Base-by-base conservation (phyloP, 2,888 invertebrate genomes). In the Sphaerophoria taeniata region DNA sequence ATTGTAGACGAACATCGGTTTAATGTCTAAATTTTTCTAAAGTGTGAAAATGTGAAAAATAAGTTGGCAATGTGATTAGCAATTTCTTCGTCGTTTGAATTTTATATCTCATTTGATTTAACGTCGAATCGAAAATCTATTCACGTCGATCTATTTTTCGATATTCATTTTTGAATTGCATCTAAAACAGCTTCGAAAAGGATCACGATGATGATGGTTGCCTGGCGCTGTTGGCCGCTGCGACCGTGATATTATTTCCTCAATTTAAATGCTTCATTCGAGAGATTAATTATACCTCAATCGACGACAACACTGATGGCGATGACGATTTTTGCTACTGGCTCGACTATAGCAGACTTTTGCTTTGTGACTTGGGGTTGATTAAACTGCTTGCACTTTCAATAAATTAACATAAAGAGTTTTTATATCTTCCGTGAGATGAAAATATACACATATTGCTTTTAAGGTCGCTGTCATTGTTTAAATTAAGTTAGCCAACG, bases 221-320 rank as follows among this genome's bases (percentile, higher is more conserved):
- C 24, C 60, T 60, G 24, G 24, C 3, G 63, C 47, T 63, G 53
- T 36, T 47, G 58, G 39, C 9, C 9, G 39, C 9, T 9, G n/a
- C 24, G 74, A 55, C 83, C 79, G 6, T 75, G 71, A 72, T 70
- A 84, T 84, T 79, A 70, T 84, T 84, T 84, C 79, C 83, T 84
- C 67, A 71, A 74, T 79, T 75, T 60, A 58, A 79, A 75, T 79
- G 67, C 53, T 49, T 75, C 69, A 43, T 75, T 58, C 55, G 49
- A 71, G 60, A 79, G 60, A 79, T 75, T 79, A 71, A 84, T 84
- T 79, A 74, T 70, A 31, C 11, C 58, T 51, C 31, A 49, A 67
- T 39, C 53, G 34, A 67, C 39, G 9, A 7, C 43, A 12, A 7
- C 43, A 9, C 4, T 11, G 58, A 1, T 51, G 16, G 47, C 34